Base-by-base conservation (phyloP, 2,797 vertebrate species). In the Bryconaethiops microstoma region DNA sequence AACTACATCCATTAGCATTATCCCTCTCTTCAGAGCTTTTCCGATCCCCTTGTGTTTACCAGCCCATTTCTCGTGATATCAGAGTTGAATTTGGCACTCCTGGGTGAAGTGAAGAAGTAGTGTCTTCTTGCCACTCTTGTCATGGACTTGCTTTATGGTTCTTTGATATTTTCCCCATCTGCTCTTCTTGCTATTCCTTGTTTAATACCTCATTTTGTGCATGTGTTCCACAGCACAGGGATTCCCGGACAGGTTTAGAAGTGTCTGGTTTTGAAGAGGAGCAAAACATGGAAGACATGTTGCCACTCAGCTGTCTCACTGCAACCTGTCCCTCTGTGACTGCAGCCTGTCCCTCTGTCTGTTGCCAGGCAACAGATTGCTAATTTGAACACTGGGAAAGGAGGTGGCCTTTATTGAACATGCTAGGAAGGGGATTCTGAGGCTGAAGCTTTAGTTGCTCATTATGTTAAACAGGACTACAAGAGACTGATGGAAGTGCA, bases 351-450 rank as follows among this genome's bases (percentile, higher is more conserved):
- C 72, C 85, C 86, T 81, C 74, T 83, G 83, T 84, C 85, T 93
- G 93, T 93, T 93, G 91, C 93, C 86, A 90, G 87, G 93, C 90
- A 91, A 94, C 91, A 19, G 67, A 80, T 76, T 89, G 84, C 89
- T 89, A 88, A 88, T 90, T 89, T 82, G 78, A 87, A 85, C 89
- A 89, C 89, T 79, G 45, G 17, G 84, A 45, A 88, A 82, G 84
- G 78, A 80, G 81, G 80, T 80, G 83, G 81, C 84, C 25, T 88
- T 90, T 83, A 82, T 82, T 86, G 52, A 35, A 35, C 78, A 70
- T 76, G 35, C 57, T 17, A 9, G 67, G 57, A 71, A 71, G 70
- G 86, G 81, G 86, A 90, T 89, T 83, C n/a, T 71, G 54, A 63
- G 12, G 48, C 50, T 57, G 4, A 72, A 64, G 25, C 45, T 3